phyloP scores from a whole-genome alignment of 2,888 invertebrate species.

The Drosophila seclusa region DNA sequence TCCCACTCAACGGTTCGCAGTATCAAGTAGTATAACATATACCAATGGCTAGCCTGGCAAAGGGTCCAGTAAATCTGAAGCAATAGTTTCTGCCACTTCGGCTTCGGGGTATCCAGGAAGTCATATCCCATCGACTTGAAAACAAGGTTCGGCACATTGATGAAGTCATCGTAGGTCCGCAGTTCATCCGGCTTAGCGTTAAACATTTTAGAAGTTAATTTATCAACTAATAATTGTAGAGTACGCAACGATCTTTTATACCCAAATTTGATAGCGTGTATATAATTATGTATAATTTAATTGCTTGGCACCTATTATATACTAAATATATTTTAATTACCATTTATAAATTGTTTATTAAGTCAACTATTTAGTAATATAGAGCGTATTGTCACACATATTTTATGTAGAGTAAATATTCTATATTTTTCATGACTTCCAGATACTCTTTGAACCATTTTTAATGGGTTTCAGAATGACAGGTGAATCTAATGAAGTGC shows the following conservation, averaged over 20 bases:
- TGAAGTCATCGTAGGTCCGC: conserved; percentile 50
- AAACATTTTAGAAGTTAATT: conserved; percentile 12
- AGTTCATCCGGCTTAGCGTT: conserved; percentile 9
- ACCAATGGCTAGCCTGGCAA: conserved; percentile 20
- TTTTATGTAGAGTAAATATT: background rate
- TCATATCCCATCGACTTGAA: conserved; percentile 51
- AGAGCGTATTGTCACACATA: background rate
- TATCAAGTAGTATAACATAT: conserved; percentile 29
- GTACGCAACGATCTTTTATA: conserved; percentile 24
- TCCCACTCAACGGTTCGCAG: conserved; percentile 39
- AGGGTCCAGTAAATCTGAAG: conserved; percentile 23
- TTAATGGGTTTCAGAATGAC: background rate
- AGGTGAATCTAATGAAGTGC: conserved; percentile 21
- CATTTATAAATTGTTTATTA: conserved; percentile 16
- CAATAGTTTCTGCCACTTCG: conserved; percentile 33
- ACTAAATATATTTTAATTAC: conserved; percentile 26
- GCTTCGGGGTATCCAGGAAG: conserved; percentile 34
- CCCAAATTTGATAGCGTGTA: conserved; percentile 5
- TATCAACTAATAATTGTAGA: conserved; percentile 17
- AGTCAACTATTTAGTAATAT: background rate
- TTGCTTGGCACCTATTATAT: conserved; percentile 6
- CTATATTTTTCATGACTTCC: no score
- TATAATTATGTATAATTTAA: conserved; percentile 20
- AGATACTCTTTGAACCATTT: background rate
- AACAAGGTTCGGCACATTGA: conserved; percentile 41